Base-by-base conservation (phyloP, 2,888 invertebrate species). In the Acronicta aceris region DNA sequence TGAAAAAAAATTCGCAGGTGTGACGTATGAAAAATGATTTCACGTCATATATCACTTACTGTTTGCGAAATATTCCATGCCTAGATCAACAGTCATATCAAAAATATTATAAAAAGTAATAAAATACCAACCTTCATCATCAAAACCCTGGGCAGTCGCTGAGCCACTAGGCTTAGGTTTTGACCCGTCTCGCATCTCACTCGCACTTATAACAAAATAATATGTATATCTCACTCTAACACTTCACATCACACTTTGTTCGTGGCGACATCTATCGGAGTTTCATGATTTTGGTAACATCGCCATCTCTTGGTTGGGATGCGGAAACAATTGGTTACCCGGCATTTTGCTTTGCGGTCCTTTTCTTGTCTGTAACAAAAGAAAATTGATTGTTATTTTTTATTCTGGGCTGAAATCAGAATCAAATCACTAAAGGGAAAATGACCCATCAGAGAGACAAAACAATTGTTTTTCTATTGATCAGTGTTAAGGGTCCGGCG, bases 161-260 rank as follows among this genome's bases (percentile, higher is more conserved):
- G 90, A 89, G 81, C 91, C 86, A 82, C 92, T 91, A 51, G 93
- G 90, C 82, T 91, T 90, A 55, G 91, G 84, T 70, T 78, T 91
- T 69, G 89, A 85, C 73, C 92, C 90, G 84, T 94, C 93, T 92
- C 92, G 90, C 94, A 94, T 94, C 67, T 91, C 93, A 91, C 89
- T 79, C 78, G 71, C 83, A 85, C 83, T 84, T 81, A 74, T 74
- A 71, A 79, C 74, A 76, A 81, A 78, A 83, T 71, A 75, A 74
- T 76, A 81, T 76, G 80, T 81, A 83, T 76, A 82, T 79, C 74
- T 68, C 76, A 79, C 79, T 65, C 71, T 74, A 83, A 82, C 81
- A 72, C 71, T 71, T 71, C 76, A 74, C 73, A 71, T 67, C 70
- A 60, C 58, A 74, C 56, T 52, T 59, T 65, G 73, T 77, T 76